Conservation (phyloP, 2,113 vertebrate genomes). For the Sitta europaea region DNA sequence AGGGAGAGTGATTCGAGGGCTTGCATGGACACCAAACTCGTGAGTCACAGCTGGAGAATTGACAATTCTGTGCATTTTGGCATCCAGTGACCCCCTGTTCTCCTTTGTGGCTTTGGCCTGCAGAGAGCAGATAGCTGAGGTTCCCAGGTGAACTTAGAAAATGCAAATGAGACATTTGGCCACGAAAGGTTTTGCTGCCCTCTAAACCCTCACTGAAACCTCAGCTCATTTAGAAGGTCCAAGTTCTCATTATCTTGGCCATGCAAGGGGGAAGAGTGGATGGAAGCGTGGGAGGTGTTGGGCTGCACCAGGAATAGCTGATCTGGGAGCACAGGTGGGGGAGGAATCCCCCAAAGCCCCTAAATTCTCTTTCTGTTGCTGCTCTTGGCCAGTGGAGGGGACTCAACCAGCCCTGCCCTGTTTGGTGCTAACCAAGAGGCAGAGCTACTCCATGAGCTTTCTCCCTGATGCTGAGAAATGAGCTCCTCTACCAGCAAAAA, state of each 20-base stretch:
- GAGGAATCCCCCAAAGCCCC: not conserved
- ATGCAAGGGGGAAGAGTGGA: not conserved
- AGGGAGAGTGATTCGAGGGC: not conserved
- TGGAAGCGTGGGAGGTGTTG: not conserved
- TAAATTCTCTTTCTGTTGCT: not conserved
- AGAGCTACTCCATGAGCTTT: not conserved
- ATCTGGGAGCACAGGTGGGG: not conserved
- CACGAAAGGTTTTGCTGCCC: not conserved
- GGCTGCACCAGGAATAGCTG: not conserved
- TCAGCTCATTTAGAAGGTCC: not conserved
- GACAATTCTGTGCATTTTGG: not conserved
- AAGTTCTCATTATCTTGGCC: slow-evolving; percentile 18
- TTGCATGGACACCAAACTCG: not conserved
- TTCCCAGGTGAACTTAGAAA: not conserved
- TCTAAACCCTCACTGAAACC: not conserved
- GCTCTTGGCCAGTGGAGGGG: not conserved
- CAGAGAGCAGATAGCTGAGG: not conserved
- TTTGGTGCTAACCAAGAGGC: not conserved
- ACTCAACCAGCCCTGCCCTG: not conserved
- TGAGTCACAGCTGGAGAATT: not conserved
- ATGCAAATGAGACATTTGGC: slow-evolving; percentile 40
- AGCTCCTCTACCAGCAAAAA: not conserved
- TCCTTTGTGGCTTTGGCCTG: not conserved
- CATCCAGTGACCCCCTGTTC: not conserved
- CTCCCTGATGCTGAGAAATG: not conserved